Conservation (phyloP, 2,113 vertebrate genomes). For the Alouatta palliata region DNA sequence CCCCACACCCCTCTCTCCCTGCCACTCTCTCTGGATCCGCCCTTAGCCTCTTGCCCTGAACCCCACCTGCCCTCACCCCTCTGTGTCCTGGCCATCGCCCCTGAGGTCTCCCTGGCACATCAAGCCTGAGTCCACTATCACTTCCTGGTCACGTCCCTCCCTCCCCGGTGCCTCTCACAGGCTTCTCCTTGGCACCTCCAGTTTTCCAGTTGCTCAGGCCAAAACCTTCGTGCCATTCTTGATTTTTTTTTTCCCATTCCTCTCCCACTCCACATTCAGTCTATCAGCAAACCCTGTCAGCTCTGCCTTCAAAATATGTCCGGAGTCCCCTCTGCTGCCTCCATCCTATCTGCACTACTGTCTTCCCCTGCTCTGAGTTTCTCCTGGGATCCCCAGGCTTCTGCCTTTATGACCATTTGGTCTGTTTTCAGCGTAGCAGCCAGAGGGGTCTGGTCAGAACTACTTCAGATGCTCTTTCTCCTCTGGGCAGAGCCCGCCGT, state of each 20-base stretch:
- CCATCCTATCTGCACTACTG: neutral
- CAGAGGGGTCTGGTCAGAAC: neutral
- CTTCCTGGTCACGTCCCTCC: neutral
- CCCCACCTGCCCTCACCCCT: neutral
- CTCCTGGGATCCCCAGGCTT: neutral
- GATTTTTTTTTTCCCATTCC: neutral
- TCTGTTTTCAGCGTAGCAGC: neutral
- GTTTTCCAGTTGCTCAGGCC: neutral
- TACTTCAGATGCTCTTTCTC: neutral
- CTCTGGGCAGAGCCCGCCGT: fast-evolving
- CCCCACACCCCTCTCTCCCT: neutral
- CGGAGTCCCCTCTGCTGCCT: neutral
- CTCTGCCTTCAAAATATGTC: neutral
- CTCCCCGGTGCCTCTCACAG: fast-evolving
- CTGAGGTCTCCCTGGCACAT: neutral
- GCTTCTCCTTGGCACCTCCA: neutral
- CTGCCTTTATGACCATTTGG: fast-evolving
- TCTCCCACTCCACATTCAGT: neutral
- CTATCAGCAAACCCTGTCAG: neutral
- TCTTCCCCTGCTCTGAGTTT: neutral
- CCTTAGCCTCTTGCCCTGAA: neutral
- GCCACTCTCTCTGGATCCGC: fast-evolving
- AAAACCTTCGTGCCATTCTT: neutral
- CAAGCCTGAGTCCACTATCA: neutral
- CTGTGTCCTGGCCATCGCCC: neutral